phyloP scores from a whole-genome alignment of 2,888 invertebrate genomes.

The Eupithecia dodoneata region DNA sequence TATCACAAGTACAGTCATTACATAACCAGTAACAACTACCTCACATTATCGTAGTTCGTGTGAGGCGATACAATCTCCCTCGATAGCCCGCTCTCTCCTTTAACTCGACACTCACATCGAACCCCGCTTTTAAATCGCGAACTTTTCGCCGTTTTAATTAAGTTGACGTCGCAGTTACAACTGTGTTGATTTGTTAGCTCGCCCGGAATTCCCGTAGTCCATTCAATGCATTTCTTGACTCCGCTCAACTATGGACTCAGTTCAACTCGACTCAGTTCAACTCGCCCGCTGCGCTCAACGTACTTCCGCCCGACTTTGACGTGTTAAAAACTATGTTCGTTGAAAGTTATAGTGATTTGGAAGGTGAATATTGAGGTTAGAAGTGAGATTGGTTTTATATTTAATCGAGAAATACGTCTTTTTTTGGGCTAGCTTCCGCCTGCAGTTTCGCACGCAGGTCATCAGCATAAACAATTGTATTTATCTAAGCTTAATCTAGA shows the following conservation, averaged over 20 bases:
- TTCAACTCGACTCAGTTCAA: slow-evolving; percentile 15
- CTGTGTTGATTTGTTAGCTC: slow-evolving; percentile 70
- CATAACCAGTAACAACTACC: background rate
- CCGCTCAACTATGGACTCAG: slow-evolving; percentile 22
- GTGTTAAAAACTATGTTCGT: slow-evolving; percentile 21
- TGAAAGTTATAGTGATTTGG: slow-evolving; percentile 14
- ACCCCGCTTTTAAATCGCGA: slow-evolving; percentile 71
- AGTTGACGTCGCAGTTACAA: slow-evolving; percentile 79
- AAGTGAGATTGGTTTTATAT: background rate
- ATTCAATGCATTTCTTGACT: slow-evolving; percentile 43
- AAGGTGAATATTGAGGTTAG: slow-evolving; percentile 2
- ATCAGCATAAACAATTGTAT: background rate
- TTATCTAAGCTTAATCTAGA: no score
- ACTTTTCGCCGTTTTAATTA: slow-evolving; percentile 82
- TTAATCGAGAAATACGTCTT: background rate
- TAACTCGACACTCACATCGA: slow-evolving; percentile 18
- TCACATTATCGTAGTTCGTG: background rate
- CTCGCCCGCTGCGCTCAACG: background rate
- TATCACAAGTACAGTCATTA: background rate
- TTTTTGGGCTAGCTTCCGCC: background rate
- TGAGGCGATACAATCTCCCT: background rate
- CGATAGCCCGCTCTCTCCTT: background rate
- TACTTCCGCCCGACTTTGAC: slow-evolving; percentile 19
- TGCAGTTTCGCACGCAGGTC: background rate
- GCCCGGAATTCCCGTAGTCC: slow-evolving; percentile 37